Evolutionary conservation across 1,140 invertebrate species (phyloP).

Genomic region (Achroia grisella): DNA sequence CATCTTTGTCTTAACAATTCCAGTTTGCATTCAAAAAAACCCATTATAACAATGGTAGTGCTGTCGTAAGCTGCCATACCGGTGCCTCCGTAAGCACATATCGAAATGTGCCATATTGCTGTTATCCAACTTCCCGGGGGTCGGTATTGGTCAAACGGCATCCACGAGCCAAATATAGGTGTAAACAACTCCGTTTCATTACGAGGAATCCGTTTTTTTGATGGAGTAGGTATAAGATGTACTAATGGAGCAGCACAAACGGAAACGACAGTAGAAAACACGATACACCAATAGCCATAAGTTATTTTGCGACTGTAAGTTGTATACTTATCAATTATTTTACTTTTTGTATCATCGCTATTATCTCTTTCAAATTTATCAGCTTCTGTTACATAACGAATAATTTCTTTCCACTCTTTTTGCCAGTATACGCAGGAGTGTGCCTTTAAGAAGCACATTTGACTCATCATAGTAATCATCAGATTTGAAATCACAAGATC

Average conservation of each 20-base stretch:
- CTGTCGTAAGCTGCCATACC: slow-evolving; percentile 49
- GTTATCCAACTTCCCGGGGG: slow-evolving; percentile 45
- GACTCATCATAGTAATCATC: slow-evolving; percentile 55
- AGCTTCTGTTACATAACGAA: slow-evolving; percentile 46
- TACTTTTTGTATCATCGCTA: slow-evolving; percentile 16
- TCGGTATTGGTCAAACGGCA: slow-evolving; percentile 46
- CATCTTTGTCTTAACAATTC: slow-evolving; percentile 47
- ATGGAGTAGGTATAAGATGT: slow-evolving; percentile 31
- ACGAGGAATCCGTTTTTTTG: slow-evolving; percentile 29
- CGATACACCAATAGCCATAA: slow-evolving; percentile 45
- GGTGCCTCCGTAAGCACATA: slow-evolving; percentile 35
- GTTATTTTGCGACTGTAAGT: slow-evolving; percentile 43
- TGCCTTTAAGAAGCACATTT: slow-evolving; percentile 44
- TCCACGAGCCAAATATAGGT: slow-evolving; percentile 56
- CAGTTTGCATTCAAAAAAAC: slow-evolving; percentile 55
- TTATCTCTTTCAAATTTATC: slow-evolving; percentile 46
- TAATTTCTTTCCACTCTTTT: slow-evolving; percentile 36
- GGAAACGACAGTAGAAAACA: slow-evolving; percentile 35
- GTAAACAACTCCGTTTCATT: slow-evolving; percentile 52
- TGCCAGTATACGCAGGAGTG: slow-evolving; percentile 50
- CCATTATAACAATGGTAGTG: slow-evolving; percentile 39
- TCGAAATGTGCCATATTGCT: slow-evolving; percentile 32
- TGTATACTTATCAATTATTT: slow-evolving; percentile 42
- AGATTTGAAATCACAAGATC: slow-evolving; percentile 48
- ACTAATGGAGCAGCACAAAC: slow-evolving; percentile 32